These are phyloP conservation scores for Silurus glanis DNA, from an alignment of 2,113 vertebrate species.

Conservation along the genomic window DNA sequence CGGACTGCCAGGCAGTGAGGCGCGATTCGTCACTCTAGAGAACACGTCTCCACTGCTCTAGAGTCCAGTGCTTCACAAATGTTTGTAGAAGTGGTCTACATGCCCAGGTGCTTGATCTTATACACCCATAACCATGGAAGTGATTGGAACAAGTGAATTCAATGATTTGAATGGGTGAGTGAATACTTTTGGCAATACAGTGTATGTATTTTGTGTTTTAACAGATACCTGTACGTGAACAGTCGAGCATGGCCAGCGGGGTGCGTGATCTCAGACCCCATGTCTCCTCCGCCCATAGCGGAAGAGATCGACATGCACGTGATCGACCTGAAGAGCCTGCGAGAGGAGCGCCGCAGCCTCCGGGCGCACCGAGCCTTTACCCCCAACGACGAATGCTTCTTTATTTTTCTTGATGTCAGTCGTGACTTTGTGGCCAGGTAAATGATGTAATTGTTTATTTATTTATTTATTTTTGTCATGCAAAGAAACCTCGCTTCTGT, in stretches of 20 bases:
- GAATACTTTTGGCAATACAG: no score
- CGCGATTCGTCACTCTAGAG: no score
- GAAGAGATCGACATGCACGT: conserved; percentile 95
- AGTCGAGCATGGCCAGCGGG: conserved; percentile 91
- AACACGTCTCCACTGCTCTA: no score
- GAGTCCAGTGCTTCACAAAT: no score
- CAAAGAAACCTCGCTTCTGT: neutral
- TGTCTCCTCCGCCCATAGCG: conserved; percentile 91
- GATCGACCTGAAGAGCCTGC: conserved; percentile 91
- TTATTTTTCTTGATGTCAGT: conserved; percentile 96
- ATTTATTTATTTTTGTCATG: neutral
- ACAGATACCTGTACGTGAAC: conserved; percentile 94
- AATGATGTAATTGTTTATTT: neutral
- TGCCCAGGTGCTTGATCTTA: no score
- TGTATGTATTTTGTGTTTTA: neutral
- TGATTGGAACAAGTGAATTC: no score
- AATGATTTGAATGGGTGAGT: no score
- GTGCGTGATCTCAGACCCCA: conserved; percentile 88
- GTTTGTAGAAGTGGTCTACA: no score
- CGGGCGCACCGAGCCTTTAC: conserved; percentile 91
- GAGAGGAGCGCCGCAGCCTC: conserved; percentile 87
- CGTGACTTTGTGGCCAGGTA: conserved; percentile 95
- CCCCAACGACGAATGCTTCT: conserved; percentile 94
- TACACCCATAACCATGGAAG: no score
- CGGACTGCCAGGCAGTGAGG: no score